Evolutionary conservation across 2,888 invertebrate genomes (phyloP).

Genomic region (Salticus scenicus): DNA sequence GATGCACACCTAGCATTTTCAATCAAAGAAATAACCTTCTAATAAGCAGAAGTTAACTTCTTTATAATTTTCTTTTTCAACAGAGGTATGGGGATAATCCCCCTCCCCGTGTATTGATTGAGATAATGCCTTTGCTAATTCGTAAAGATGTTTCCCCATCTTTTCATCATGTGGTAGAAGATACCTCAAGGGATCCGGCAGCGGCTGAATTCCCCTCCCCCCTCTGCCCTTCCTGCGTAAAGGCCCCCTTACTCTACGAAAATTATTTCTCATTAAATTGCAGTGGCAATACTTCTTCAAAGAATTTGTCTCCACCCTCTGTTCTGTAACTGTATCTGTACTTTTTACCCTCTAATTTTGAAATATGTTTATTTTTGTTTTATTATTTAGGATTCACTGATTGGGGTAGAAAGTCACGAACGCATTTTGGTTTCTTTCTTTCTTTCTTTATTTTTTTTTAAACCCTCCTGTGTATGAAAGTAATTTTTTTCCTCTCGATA

Average conservation of each 20-base stretch:
- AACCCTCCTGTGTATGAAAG: no score
- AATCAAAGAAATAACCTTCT: no score
- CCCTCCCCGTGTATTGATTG: no score
- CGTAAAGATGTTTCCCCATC: not conserved
- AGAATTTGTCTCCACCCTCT: not conserved
- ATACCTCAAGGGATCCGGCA: not conserved
- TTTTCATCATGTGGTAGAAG: not conserved
- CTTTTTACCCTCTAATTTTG: no score
- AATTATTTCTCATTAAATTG: constrained; percentile 5
- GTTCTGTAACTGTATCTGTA: not conserved
- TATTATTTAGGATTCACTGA: not conserved
- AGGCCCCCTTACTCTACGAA: not conserved
- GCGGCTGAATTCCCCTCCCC: not conserved
- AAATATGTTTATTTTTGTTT: not conserved
- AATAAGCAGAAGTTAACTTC: no score
- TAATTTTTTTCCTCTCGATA: no score
- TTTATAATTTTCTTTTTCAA: no score
- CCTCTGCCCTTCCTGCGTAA: not conserved
- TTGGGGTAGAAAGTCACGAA: not conserved
- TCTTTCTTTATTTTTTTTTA: no score
- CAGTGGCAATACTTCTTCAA: not conserved
- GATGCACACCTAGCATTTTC: no score
- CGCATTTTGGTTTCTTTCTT: not conserved
- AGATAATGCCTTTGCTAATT: not conserved
- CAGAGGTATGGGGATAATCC: no score